Conservation (phyloP, 2,113 vertebrate species). For the Microcebus jonahi region DNA sequence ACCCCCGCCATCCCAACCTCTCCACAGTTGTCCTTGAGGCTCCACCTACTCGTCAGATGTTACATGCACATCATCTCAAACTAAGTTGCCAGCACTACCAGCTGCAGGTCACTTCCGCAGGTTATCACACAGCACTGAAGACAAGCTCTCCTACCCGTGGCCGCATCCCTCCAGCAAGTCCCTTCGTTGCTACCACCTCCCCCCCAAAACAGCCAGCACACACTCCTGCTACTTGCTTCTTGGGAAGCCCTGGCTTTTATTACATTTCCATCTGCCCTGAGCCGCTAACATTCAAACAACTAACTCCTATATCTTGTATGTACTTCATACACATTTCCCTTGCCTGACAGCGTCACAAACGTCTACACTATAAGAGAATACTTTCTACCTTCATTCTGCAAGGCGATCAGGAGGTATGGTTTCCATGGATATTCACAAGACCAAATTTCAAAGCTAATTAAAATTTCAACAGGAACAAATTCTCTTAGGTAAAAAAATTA, state of each 20-base stretch:
- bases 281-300: slow-evolving; percentile 33
- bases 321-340: background rate
- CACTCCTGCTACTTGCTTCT: background rate
- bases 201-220: background rate
- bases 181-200: background rate
- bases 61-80: background rate
- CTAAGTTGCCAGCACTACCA: background rate
- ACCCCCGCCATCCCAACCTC: background rate
- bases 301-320: slow-evolving; percentile 31
- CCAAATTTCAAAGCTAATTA: slow-evolving; percentile 55
- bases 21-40: background rate
- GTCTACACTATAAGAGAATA: background rate
- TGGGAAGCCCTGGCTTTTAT: slow-evolving; percentile 44
- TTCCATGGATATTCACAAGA: slow-evolving; percentile 4
- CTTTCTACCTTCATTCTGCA: background rate
- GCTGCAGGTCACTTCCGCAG: accelerated
- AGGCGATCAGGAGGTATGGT: background rate
- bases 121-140: background rate
- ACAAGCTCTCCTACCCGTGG: background rate
- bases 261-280: slow-evolving; percentile 15
- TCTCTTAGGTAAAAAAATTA: background rate
- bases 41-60: background rate
- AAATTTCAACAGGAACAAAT: slow-evolving; percentile 51
- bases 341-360: background rate
- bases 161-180: background rate